Evolutionary conservation across 2,113 vertebrate genomes (phyloP), one percentile per base, ranked within the genome.

Genomic region (Nothobranchius furzeri): DNA sequence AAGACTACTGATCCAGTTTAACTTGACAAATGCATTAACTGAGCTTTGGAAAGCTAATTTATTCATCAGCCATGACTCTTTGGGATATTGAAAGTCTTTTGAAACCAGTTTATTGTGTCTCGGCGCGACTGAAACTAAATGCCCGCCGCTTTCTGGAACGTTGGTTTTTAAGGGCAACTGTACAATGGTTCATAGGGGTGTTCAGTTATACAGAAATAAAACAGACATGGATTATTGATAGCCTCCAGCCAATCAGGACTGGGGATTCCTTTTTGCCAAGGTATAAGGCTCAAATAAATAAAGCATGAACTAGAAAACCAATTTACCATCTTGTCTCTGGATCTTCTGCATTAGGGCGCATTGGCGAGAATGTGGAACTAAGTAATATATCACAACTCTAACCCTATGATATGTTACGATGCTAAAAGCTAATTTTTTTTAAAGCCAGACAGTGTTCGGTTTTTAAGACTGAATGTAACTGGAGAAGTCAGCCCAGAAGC

Each of bases 171-270:
- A 71, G 71, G 59, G 60, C 75, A 69, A 75, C 36, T 5, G 73
- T 57, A 61, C 74, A 76, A 83, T 82, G 83, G 85, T 84, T 76
- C 66, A 13, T 10, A 12, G 64, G 48, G 77, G 77, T 83, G 73
- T 76, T 83, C 56, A 79, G 82, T 83, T 85, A 78, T 78, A 79
- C 73, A 74, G 78, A 85, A 82, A 81, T 84, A 88, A 87, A 82
- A 75, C 75, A 79, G 68, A 79, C 83, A 88, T 85, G 68, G 81
- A 85, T 87, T 83, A 90, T 87, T 88, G 61, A 87, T 86, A 82
- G 68, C 78, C 81, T 66, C 35, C 0, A 77, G 75, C 78, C 81
- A 88, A 89, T 88, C 84, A 85, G 63, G 59, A 82, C 52, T 56
- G 75, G 76, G 68, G 74, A 82, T 80, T 88, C 71, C 62, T 86